Base-by-base conservation (phyloP, 1,140 invertebrate species). In the Meloidogyne chitwoodi region DNA sequence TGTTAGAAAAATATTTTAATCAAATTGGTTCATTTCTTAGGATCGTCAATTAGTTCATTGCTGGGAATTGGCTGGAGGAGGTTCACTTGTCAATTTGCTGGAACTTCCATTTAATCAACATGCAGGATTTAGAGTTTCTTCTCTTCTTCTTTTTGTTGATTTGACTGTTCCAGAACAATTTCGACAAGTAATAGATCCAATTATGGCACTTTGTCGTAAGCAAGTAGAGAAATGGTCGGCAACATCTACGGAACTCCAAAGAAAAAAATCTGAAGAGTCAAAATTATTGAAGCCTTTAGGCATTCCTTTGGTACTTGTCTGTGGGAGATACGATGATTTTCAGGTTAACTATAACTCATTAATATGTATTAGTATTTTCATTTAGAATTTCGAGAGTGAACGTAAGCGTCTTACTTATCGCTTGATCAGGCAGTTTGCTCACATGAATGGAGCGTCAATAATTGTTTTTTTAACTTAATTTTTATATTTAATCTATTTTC, bases 41-140 rank as follows among this genome's bases (percentile, higher is more conserved):
- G 12, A 27, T 22, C 56, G 68, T 3, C 67, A 78, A 14, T 69
- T 78, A 48, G 78, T 62, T 19, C 66, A 78, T 70, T 61, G 80
- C 19, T 78, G 77, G 77, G 77, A 78, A 63, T 62, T 78, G n/a
- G 75, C 67, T 34, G 77, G 77, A 44, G 77, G 77, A 24, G 77
- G 77, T 24, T 64, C 77, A 12, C 38, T 78, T 38, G 66, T 78
- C n/a, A 68, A 66, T 34, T 34, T 78, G 3, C 19, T 80, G 2
- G 64, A 78, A 78, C 19, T 78, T n/a, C 67, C 31, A 16, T 65
- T 70, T 11, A n/a, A 34, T 2, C 34, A 31, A 27, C 24, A n/a
- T 38, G 1, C 16, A 8, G 74, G 4, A 26, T 79, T 44, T 22
- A 80, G 68, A 29, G 22, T 26, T n/a, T 19, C 34, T 64, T 70